Conservation (phyloP, 2,113 vertebrate genomes). For the Syngnathus typhle region DNA sequence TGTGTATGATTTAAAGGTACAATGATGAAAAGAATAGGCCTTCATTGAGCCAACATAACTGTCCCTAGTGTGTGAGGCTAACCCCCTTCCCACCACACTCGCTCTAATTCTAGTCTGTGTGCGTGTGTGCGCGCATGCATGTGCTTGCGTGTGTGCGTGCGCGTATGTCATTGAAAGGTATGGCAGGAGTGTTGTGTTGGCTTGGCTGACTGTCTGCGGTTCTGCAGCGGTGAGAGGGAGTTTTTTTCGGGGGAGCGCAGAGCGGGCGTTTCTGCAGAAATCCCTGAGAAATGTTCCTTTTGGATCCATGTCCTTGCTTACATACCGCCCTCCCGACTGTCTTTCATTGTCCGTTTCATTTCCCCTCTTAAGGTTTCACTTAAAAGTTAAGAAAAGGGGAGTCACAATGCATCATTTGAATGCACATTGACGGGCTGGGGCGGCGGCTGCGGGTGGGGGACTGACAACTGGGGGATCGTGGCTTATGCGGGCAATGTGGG, state of each 20-base stretch:
- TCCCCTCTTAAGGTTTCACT: constrained; percentile 67
- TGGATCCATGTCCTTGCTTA: constrained; percentile 71
- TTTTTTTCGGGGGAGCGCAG: constrained; percentile 49
- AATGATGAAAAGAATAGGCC: constrained; percentile 63
- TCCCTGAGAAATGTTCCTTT: constrained; percentile 79
- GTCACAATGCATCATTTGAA: constrained; percentile 64
- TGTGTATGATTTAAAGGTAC: constrained; percentile 54
- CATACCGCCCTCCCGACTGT: constrained; percentile 71
- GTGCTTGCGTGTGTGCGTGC: background rate
- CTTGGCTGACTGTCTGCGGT: constrained; percentile 77
- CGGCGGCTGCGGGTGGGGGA: background rate
- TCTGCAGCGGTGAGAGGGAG: constrained; percentile 69
- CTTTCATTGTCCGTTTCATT: constrained; percentile 65
- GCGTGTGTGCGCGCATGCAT: background rate
- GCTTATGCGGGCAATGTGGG: constrained; percentile 29
- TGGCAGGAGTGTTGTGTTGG: constrained; percentile 71
- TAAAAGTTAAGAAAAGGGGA: constrained; percentile 66
- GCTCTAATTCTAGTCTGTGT: constrained; percentile 32
- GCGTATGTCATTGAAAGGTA: constrained; percentile 56
- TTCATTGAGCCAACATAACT: constrained; percentile 59
- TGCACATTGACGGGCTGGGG: constrained; percentile 14
- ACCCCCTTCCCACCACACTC: constrained; percentile 36
- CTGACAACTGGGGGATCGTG: constrained; percentile 1
- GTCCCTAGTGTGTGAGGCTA: constrained; percentile 57
- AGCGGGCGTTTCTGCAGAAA: constrained; percentile 74